Conservation (phyloP, 2,113 vertebrate species). For the Pterocles gutturalis region DNA sequence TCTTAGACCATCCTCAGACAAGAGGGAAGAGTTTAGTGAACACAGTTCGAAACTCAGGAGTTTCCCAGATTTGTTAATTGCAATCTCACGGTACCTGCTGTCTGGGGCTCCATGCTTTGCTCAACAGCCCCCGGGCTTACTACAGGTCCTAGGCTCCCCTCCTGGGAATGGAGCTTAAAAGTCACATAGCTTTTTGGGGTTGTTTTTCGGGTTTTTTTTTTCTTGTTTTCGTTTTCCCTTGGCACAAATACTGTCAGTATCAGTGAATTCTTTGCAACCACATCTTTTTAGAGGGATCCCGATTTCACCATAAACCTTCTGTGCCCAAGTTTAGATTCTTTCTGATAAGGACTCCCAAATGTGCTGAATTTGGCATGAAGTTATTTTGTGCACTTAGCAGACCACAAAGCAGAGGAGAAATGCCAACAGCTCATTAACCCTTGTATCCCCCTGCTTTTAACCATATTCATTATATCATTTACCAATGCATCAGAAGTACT, state of each 20-base stretch:
- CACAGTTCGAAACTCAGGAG: background rate
- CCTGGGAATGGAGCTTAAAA: background rate
- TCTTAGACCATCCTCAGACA: background rate
- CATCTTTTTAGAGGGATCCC: background rate
- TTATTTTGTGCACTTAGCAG: background rate
- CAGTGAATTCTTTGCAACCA: background rate
- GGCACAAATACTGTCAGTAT: background rate
- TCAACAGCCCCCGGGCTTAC: background rate
- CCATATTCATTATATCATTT: background rate
- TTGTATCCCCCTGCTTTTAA: background rate
- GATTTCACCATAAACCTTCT: background rate
- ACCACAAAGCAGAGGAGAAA: background rate
- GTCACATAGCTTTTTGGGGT: background rate
- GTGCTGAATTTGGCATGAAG: background rate
- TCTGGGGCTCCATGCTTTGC: background rate
- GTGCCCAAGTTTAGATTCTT: background rate
- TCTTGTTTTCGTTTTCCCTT: too few species aligned
- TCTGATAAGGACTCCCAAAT: background rate
- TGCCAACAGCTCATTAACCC: constrained; percentile 19
- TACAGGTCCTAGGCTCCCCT: background rate
- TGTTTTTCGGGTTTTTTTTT: too few species aligned
- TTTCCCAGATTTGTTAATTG: background rate
- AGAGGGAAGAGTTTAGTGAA: background rate
- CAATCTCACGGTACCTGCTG: background rate
- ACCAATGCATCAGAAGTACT: background rate